Conservation (phyloP, 1,140 invertebrate species). For the Goniozus legneri region DNA sequence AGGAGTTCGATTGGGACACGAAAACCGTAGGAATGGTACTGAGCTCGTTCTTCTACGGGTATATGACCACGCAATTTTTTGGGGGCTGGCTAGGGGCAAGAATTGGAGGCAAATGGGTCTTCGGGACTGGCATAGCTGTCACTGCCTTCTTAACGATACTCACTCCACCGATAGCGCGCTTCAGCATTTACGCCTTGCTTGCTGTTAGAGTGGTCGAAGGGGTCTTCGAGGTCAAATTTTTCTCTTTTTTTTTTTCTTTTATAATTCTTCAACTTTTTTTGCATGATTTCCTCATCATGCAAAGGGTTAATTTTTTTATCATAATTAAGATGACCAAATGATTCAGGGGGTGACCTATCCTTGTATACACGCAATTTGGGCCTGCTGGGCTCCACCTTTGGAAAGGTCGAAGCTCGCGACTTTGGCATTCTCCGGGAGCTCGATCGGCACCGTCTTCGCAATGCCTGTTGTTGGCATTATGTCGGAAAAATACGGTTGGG, state of each 20-base stretch:
- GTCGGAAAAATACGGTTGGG: slow-evolving; percentile 74
- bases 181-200: slow-evolving; percentile 69
- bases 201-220: slow-evolving; percentile 81
- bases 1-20: slow-evolving; percentile 79
- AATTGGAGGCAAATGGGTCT: slow-evolving; percentile 69
- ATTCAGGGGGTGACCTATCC: slow-evolving; percentile 85
- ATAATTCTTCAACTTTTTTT: slow-evolving; percentile 7
- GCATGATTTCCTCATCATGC: not conserved
- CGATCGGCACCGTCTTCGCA: slow-evolving; percentile 77
- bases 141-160: slow-evolving; percentile 81
- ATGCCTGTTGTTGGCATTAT: slow-evolving; percentile 73
- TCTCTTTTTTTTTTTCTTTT: not conserved
- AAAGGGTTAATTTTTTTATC: slow-evolving; percentile 5
- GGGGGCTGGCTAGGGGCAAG: slow-evolving; percentile 71
- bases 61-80: slow-evolving; percentile 69
- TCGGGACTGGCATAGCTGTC: slow-evolving; percentile 75
- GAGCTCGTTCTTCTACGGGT: slow-evolving; percentile 85
- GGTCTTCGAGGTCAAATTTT: slow-evolving; percentile 70
- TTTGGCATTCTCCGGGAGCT: slow-evolving; percentile 78
- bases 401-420: slow-evolving; percentile 77
- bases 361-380: slow-evolving; percentile 84
- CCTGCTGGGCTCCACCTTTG: slow-evolving; percentile 80
- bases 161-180: slow-evolving; percentile 73
- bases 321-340: too few relatives aligned
- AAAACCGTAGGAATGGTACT: slow-evolving; percentile 76